phyloP scores from a whole-genome alignment of 2,797 vertebrate species.

The Coracias cyanogaster region DNA sequence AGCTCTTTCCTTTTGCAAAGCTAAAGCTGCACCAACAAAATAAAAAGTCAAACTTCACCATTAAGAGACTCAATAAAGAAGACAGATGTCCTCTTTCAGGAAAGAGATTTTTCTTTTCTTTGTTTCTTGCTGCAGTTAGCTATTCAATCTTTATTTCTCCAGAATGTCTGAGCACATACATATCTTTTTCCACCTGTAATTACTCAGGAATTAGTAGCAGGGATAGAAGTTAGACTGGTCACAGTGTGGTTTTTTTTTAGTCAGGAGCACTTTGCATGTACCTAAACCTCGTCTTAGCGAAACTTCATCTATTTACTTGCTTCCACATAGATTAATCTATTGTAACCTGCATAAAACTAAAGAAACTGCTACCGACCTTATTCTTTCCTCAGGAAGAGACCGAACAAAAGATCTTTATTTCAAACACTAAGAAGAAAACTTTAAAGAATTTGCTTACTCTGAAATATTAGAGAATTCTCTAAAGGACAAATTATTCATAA shows the following conservation, averaged over 20 bases:
- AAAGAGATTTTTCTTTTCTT: not conserved
- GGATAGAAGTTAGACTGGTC: not conserved
- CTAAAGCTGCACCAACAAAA: not conserved
- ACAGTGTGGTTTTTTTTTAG: not conserved
- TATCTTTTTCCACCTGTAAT: not conserved
- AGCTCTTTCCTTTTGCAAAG: not conserved
- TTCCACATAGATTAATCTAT: not conserved
- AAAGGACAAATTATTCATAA: conserved; percentile 71
- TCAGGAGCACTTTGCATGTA: not conserved
- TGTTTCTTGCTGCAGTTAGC: not conserved
- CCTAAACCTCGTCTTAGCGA: not conserved
- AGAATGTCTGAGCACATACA: not conserved
- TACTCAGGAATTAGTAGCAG: not conserved
- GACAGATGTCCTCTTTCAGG: not conserved
- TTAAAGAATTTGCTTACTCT: conserved; percentile 17
- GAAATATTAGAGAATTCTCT: conserved; percentile 51
- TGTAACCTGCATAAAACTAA: not conserved
- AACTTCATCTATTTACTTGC: not conserved
- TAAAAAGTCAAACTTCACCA: not conserved
- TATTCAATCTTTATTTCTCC: not conserved
- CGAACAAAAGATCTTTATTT: not conserved
- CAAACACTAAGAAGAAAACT: not conserved
- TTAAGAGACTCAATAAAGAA: not conserved
- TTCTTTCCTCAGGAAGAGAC: not conserved
- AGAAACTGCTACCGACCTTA: not conserved